phyloP scores from a whole-genome alignment of 2,113 vertebrate species.

The Tenrec ecaudatus region DNA sequence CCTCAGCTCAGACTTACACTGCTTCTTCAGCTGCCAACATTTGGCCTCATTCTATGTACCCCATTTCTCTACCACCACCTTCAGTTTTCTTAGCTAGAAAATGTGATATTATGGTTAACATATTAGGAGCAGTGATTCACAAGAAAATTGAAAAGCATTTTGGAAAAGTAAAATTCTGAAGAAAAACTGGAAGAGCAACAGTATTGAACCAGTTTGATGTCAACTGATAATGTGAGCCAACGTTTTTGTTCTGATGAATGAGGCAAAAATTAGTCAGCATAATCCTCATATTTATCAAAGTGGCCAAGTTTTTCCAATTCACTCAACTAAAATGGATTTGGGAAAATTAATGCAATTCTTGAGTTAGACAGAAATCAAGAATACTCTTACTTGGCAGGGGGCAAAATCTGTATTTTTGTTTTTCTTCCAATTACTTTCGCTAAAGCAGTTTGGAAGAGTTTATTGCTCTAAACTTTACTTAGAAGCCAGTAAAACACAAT shows the following conservation, averaged over 20 bases:
- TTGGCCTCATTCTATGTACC: not conserved
- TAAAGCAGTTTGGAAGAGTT: conserved; percentile 26
- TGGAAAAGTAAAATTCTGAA: conserved; percentile 1
- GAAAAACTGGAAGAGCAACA: conserved; percentile 19
- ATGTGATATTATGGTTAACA: not conserved
- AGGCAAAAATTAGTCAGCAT: not conserved
- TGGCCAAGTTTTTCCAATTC: conserved; percentile 39
- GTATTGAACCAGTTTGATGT: not conserved
- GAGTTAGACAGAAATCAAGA: conserved; percentile 22
- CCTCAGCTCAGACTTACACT: not conserved
- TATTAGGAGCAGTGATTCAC: not conserved
- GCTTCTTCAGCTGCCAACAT: not conserved
- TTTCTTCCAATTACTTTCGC: not conserved
- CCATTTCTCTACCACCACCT: no score
- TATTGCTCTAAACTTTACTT: conserved; percentile 1
- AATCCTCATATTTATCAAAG: not conserved
- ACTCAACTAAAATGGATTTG: conserved; percentile 35
- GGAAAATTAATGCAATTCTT: not conserved
- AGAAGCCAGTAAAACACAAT: conserved; percentile 53
- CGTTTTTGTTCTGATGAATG: not conserved
- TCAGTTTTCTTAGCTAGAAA: conserved; percentile 54
- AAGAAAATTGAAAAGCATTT: conserved; percentile 11
- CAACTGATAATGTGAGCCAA: not conserved
- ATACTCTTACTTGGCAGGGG: not conserved
- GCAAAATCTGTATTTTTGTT: not conserved